Conservation (phyloP, 1,140 invertebrate species). For the Megalopta genalis region DNA sequence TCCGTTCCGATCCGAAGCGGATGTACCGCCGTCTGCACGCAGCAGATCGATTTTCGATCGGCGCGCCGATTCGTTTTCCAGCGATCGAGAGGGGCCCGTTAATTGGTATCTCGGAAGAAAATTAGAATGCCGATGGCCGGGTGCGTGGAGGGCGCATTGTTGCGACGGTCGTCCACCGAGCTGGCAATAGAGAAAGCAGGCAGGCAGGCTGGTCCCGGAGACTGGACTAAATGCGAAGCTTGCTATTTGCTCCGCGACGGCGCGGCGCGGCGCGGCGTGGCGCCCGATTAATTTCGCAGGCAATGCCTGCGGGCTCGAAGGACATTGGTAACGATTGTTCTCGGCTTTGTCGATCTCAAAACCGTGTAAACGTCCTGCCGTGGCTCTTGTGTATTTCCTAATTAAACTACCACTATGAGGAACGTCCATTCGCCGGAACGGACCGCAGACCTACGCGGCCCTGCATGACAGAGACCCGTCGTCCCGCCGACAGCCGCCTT, state of each 20-base stretch:
- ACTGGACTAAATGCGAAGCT: constrained; percentile 52
- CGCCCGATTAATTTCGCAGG: constrained; percentile 63
- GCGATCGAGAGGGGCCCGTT: constrained; percentile 14
- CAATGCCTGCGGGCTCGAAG: constrained; percentile 63
- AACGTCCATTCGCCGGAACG: neutral
- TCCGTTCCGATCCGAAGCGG: too few species aligned
- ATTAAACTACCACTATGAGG: constrained; percentile 40
- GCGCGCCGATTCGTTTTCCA: constrained; percentile 6
- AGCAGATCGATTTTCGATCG: too few species aligned
- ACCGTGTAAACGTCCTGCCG: constrained; percentile 51
- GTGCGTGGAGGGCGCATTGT: constrained; percentile 46
- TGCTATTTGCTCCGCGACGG: constrained; percentile 56
- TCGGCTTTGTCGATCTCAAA: constrained; percentile 60
- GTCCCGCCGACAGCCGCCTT: neutral
- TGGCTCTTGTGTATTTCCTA: constrained; percentile 29
- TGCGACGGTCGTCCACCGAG: constrained; percentile 32
- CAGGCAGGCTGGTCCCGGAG: constrained; percentile 5
- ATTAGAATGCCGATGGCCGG: constrained; percentile 44
- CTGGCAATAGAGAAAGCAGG: constrained; percentile 27
- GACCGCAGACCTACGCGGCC: neutral
- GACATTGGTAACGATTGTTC: constrained; percentile 64
- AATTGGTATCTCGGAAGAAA: constrained; percentile 49
- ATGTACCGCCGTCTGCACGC: too few species aligned
- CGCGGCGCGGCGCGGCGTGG: too few species aligned
- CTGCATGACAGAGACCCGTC: too few species aligned